Evolutionary conservation across 2,113 vertebrate genomes (phyloP).

Genomic region (Mormyrus iriodes): DNA sequence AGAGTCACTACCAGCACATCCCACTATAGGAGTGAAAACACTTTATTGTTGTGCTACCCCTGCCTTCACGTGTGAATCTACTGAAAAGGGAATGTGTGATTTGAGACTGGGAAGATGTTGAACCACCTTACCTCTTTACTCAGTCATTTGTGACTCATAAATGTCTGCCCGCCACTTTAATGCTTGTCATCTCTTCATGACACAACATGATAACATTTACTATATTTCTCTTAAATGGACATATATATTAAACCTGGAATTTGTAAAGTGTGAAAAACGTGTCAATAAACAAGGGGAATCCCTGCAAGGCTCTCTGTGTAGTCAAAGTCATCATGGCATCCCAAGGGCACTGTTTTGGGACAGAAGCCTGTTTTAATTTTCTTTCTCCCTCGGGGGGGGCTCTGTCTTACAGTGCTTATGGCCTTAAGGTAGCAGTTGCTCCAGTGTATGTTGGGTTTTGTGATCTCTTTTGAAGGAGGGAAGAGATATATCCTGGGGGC

Average conservation of each 20-base stretch:
- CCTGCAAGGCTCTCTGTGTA: neutral
- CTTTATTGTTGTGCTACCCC: slow-evolving; percentile 41
- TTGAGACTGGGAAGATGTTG: neutral
- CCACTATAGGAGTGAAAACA: slow-evolving; percentile 31
- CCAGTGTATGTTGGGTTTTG: neutral
- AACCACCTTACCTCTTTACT: neutral
- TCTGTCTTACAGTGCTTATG: no score
- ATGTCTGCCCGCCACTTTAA: neutral
- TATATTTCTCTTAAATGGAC: neutral
- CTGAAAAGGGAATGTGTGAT: slow-evolving; percentile 13
- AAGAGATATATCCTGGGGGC: neutral
- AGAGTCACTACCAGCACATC: neutral
- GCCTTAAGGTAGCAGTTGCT: neutral
- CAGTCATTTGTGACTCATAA: neutral
- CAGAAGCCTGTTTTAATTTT: neutral
- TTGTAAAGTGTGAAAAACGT: neutral
- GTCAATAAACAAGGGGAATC: neutral
- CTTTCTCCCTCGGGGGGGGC: neutral
- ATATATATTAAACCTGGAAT: neutral
- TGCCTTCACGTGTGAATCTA: slow-evolving; percentile 25
- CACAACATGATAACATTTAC: neutral
- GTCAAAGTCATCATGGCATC: neutral
- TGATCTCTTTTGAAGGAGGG: neutral
- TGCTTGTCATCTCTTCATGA: neutral
- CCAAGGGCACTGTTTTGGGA: neutral